Conservation (phyloP, 2,797 vertebrate species). For the Arvicola amphibius region DNA sequence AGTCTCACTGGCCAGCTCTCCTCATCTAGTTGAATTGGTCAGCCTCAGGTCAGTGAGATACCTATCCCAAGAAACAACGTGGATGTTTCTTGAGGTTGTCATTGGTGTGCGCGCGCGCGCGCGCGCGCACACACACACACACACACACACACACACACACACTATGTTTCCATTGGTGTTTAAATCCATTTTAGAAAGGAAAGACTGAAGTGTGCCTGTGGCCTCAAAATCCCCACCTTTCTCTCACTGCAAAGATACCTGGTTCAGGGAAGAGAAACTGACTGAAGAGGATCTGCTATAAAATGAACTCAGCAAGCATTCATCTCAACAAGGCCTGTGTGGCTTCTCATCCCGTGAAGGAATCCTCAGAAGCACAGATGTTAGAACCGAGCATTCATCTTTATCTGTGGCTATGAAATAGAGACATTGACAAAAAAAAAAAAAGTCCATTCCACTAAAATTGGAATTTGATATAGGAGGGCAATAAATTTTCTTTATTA, state of each 20-base stretch:
- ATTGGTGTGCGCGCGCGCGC: too few species aligned
- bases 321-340: neutral
- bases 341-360: slow-evolving; percentile 1
- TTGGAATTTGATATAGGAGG: neutral
- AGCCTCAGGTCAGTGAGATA: neutral
- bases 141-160: neutral
- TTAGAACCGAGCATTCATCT: neutral
- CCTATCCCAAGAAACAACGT: neutral
- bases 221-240: neutral
- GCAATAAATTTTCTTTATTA: neutral
- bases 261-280: neutral
- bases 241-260: neutral
- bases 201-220: neutral
- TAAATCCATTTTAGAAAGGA: neutral
- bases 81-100: neutral
- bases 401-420: slow-evolving; percentile 24
- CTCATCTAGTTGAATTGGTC: neutral
- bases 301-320: slow-evolving; percentile 11
- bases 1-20: neutral
- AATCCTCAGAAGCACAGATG: slow-evolving; percentile 5
- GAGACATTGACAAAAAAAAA: neutral
- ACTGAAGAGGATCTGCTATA: neutral
- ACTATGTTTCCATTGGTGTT: neutral
- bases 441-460: neutral
- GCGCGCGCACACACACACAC: neutral